Evolutionary conservation across 2,797 vertebrate genomes (phyloP).

Genomic region (Thalassophryne amazonica): DNA sequence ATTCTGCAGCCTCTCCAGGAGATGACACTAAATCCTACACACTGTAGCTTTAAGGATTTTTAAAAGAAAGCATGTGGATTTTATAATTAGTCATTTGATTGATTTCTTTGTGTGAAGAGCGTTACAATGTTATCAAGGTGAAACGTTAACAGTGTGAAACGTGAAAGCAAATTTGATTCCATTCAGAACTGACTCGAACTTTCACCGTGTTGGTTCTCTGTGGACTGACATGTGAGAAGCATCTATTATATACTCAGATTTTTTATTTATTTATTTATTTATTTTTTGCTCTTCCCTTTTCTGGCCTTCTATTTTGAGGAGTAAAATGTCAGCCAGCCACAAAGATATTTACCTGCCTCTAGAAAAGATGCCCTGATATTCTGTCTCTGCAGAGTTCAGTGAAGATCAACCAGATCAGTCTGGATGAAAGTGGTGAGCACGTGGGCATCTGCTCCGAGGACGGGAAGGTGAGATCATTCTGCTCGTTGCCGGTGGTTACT

Average conservation of each 20-base stretch:
- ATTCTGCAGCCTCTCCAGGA: too few relatives aligned
- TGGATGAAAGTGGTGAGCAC: conserved; percentile 97
- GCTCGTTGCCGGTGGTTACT: conserved; percentile 45
- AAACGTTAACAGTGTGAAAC: too few relatives aligned
- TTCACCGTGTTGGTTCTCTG: conserved; percentile 18
- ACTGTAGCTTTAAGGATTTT: conserved; percentile 4
- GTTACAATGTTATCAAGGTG: conserved; percentile 3
- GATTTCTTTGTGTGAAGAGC: conserved; percentile 36
- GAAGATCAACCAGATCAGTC: conserved; percentile 98
- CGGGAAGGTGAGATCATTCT: conserved; percentile 87
- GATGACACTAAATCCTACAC: too few relatives aligned
- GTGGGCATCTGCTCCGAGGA: conserved; percentile 98
- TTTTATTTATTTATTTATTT: too few relatives aligned
- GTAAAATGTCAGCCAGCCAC: conserved; percentile 43
- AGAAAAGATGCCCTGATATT: conserved; percentile 52
- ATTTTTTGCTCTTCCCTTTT: neutral
- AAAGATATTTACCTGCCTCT: conserved; percentile 22
- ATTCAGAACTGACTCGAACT: neutral
- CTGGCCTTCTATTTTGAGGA: conserved; percentile 35
- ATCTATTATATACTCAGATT: conserved; percentile 6
- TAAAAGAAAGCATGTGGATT: conserved; percentile 25
- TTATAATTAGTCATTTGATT: conserved; percentile 27
- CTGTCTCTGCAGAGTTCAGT: conserved; percentile 87
- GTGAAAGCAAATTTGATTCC: conserved; percentile 7
- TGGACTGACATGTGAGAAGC: too few relatives aligned